Conservation (phyloP, 2,113 vertebrate genomes). For the Talpa occidentalis region DNA sequence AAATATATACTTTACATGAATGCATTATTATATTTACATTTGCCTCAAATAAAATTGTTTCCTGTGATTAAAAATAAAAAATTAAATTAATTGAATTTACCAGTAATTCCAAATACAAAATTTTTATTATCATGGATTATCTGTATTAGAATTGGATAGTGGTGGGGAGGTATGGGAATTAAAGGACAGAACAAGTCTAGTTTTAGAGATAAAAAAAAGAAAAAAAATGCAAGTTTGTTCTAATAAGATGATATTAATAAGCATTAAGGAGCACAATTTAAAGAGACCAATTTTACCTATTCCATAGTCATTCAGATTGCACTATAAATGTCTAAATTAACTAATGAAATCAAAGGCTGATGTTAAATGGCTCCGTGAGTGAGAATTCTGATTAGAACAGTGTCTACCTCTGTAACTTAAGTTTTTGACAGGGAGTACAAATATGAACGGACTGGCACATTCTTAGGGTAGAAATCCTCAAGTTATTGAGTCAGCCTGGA, state of each 20-base stretch:
- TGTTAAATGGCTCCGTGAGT: neutral
- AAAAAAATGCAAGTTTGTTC: neutral
- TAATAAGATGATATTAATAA: neutral
- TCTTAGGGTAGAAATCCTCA: neutral
- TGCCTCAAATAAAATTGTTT: slow-evolving; percentile 1
- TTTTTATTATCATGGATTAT: neutral
- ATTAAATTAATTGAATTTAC: neutral
- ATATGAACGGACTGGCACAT: neutral
- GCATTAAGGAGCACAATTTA: neutral
- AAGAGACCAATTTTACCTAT: neutral
- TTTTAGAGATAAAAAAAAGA: neutral
- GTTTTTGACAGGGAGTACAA: neutral
- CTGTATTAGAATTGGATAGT: neutral
- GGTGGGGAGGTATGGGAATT: neutral
- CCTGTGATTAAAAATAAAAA: neutral
- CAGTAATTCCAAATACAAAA: neutral
- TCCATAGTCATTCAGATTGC: neutral
- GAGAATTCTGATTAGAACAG: neutral
- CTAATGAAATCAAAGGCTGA: neutral
- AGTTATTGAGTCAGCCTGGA: neutral
- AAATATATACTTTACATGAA: neutral
- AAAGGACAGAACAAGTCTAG: neutral
- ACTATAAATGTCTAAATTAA: neutral
- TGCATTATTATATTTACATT: neutral
- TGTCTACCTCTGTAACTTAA: neutral